Conservation (phyloP, 2,797 vertebrate genomes). For the Tangara arthus region DNA sequence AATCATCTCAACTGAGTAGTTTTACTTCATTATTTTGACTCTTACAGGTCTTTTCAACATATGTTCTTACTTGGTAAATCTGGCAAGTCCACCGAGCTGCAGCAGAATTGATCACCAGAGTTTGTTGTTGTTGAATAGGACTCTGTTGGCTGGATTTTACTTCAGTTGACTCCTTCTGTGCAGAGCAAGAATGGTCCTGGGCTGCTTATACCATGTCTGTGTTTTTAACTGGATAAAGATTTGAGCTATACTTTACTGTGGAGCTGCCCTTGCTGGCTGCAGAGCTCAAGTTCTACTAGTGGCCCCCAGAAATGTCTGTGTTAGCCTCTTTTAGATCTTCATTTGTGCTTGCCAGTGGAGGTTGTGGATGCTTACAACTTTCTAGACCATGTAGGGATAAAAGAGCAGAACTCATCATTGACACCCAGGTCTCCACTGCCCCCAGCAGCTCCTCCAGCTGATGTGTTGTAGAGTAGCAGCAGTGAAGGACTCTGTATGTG, state of each 20-base stretch:
- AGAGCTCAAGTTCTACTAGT: neutral
- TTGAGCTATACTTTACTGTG: neutral
- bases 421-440: rapidly evolving
- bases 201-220: neutral
- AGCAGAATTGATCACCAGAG: neutral
- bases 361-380: neutral
- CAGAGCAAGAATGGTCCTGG: neutral
- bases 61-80: neutral
- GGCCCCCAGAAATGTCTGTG: neutral
- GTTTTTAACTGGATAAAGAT: neutral
- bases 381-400: neutral
- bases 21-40: neutral
- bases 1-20: neutral
- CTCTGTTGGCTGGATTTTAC: neutral
- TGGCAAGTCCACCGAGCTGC: neutral
- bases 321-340: neutral
- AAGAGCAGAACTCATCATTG: neutral
- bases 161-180: neutral
- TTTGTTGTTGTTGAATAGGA: neutral
- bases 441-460: neutral
- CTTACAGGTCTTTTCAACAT: neutral
- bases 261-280: neutral
- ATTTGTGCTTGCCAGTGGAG: neutral
- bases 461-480: neutral
- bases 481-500: neutral